Base-by-base conservation (phyloP, 2,113 vertebrate species). In the Argyrosomus japonicus region DNA sequence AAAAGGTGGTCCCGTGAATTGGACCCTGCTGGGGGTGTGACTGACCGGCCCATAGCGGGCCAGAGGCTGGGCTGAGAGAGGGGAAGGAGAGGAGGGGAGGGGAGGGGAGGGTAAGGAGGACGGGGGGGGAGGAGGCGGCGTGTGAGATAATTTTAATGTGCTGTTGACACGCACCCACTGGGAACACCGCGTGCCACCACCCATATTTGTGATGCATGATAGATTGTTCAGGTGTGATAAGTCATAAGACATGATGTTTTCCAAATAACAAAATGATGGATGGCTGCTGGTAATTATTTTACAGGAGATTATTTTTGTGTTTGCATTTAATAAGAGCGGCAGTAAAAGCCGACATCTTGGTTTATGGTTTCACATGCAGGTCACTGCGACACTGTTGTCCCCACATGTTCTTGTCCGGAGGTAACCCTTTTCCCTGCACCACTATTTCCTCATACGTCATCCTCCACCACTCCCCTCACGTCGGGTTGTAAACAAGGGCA, bases 401-500 rank as follows among this genome's bases (percentile, higher is more conserved):
- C 79, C 87, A 67, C 84, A 78, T 82, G 88, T 88, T 85, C 86
- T 63, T 87, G 82, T 85, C 86, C 82, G 60, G 64, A 90, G 70
- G 10, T 88, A 90, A 88, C 83, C 68, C 79, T 40, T 9, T 40
- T 63, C 77, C 72, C 68, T 78, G 77, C 86, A 19, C 77, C 86
- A 51, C 68, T 15, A 72, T 77, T 91, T 90, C 91, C 91, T 78
- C 73, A 75, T 89, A 94, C 94, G 92, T 94, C 89, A 94, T 10
- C 65, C 15, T 4, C 36, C 53, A 15, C 79, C 81, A 63, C 85
- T 2, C 61, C 84, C 69, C 87, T 75, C 68, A 5, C 36, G 63
- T 45, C 45, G 54, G 51, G 77, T 93, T 92, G 93, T 94, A 93
- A 94, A 94, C 93, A 93, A 91, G 77, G 84, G 85, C 29, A 60